Evolutionary conservation across 2,113 vertebrate genomes (phyloP).

Genomic region (Anoura caudifer): DNA sequence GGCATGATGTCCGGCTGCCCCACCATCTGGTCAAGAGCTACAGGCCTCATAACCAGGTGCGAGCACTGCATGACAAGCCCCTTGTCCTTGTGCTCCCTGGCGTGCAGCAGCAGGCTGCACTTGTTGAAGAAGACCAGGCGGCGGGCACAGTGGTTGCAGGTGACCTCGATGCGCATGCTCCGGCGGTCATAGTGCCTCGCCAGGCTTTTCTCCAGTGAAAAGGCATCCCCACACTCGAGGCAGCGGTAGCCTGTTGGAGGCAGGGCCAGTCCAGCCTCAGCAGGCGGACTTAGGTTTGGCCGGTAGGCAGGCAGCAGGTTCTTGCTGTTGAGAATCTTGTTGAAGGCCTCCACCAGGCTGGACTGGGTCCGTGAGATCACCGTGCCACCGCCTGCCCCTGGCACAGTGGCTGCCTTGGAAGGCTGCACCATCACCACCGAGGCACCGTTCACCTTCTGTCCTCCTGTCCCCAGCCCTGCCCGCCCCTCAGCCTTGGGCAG

Average conservation of each 20-base stretch:
- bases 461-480: conserved; percentile 73
- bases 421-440: conserved; percentile 78
- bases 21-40: conserved; percentile 96
- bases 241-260: conserved; percentile 90
- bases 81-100: conserved; percentile 96
- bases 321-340: conserved; percentile 97
- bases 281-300: conserved; percentile 88
- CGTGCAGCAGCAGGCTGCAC: conserved; percentile 95
- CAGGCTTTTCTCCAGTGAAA: conserved; percentile 94
- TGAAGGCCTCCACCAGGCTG: conserved; percentile 95
- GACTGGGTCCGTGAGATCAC: conserved; percentile 95
- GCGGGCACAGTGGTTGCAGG: conserved; percentile 96
- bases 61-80: conserved; percentile 99
- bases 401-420: conserved; percentile 80
- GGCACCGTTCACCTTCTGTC: conserved; percentile 84
- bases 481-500: conserved; percentile 77
- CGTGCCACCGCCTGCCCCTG: conserved; percentile 74
- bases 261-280: conserved; percentile 88
- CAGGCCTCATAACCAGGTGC: conserved; percentile 94
- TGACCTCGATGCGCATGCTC: conserved; percentile 96
- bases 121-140: conserved; percentile 99
- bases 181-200: conserved; percentile 93
- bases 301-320: conserved; percentile 94
- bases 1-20: conserved; percentile 88
- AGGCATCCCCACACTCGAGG: conserved; percentile 94